Conservation (phyloP, 2,113 vertebrate species). For the Eclectus roratus region DNA sequence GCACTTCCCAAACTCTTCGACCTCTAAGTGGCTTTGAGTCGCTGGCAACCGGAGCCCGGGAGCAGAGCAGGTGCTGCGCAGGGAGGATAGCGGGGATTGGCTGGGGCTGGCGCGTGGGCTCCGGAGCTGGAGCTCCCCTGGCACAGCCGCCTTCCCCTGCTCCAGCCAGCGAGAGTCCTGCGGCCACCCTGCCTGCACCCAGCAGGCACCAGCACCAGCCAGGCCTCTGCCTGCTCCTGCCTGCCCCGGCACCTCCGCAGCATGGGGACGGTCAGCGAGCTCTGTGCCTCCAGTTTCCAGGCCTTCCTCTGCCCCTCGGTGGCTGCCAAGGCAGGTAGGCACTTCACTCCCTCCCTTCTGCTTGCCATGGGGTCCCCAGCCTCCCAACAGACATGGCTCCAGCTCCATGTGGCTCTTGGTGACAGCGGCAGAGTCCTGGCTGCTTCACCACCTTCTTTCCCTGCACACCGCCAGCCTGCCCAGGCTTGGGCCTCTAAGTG, state of each 20-base stretch:
- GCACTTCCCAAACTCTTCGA: neutral
- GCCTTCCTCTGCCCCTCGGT: constrained; percentile 82
- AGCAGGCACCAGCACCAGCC: neutral
- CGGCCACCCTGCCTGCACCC: neutral
- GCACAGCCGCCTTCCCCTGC: neutral
- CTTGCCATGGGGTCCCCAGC: neutral
- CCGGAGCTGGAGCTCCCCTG: constrained; percentile 14
- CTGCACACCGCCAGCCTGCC: rapidly evolving
- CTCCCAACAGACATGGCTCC: neutral
- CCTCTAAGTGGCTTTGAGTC: constrained; percentile 26
- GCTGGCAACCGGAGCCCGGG: neutral
- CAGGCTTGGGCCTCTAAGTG: rapidly evolving
- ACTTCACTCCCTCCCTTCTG: neutral
- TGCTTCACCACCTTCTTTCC: neutral
- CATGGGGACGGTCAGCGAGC: constrained; percentile 87
- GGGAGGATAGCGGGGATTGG: constrained; percentile 46
- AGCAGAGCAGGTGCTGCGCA: neutral
- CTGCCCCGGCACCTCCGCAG: neutral
- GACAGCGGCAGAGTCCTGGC: neutral
- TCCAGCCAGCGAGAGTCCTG: neutral
- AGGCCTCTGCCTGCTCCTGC: neutral
- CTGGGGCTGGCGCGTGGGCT: constrained; percentile 52
- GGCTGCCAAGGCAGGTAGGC: constrained; percentile 74
- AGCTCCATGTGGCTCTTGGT: neutral
- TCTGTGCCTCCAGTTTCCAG: constrained; percentile 88